Conservation (phyloP, 2,797 vertebrate species). For the Linurgus olivaceus region DNA sequence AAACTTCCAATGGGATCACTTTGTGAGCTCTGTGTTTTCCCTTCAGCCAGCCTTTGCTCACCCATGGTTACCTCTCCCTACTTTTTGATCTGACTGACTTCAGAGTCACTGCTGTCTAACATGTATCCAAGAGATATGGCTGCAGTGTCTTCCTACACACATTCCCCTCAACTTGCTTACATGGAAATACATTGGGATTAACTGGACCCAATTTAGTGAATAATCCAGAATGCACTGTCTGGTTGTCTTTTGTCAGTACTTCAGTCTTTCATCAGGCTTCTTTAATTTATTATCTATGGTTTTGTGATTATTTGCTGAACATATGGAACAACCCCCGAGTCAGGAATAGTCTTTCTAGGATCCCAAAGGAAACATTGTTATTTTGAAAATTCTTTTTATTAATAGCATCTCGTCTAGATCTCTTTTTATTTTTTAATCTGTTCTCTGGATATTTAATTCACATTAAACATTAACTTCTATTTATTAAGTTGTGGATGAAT, state of each 20-base stretch:
- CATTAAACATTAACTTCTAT: background rate
- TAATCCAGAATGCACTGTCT: background rate
- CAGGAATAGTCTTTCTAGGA: background rate
- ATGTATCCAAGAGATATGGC: rapidly evolving
- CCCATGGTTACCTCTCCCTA: background rate
- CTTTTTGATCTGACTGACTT: background rate
- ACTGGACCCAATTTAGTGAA: background rate
- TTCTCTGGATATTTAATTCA: background rate
- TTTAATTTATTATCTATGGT: background rate
- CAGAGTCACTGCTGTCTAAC: background rate
- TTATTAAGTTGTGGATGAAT: background rate
- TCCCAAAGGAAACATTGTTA: background rate
- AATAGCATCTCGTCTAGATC: background rate
- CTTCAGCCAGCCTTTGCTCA: background rate
- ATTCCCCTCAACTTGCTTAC: background rate
- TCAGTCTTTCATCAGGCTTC: background rate
- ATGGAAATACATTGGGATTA: background rate
- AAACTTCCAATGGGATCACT: background rate
- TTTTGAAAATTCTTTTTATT: background rate
- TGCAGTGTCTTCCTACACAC: background rate
- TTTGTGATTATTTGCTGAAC: background rate
- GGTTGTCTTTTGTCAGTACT: background rate
- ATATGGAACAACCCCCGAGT: background rate
- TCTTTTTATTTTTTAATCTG: background rate
- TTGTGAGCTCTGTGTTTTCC: background rate